These are phyloP conservation scores for Corydoras sp. DNA, from an alignment of 2,113 vertebrate species.

Conservation along the genomic window DNA sequence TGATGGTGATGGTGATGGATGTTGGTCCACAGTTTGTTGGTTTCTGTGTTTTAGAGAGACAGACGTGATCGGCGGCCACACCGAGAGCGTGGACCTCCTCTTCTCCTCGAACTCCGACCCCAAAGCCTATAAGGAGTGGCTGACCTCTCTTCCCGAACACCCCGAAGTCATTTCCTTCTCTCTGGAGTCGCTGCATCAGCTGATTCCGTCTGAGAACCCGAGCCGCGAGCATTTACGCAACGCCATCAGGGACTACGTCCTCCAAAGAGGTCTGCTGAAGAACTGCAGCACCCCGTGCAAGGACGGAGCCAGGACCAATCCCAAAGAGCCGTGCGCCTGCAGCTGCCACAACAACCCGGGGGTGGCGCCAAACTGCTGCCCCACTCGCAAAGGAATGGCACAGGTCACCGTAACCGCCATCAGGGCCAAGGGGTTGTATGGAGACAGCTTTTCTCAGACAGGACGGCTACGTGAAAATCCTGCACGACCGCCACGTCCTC, in stretches of 20 bases:
- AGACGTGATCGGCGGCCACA: conserved; percentile 43
- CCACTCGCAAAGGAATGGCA: conserved; percentile 50
- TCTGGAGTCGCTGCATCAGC: conserved; percentile 54
- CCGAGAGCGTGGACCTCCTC: conserved; percentile 46
- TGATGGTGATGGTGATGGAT: too few species aligned
- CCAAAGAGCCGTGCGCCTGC: conserved; percentile 51
- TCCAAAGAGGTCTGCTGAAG: conserved; percentile 40
- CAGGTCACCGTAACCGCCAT: conserved; percentile 45
- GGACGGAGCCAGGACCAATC: conserved; percentile 25
- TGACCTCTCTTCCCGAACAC: conserved; percentile 36
- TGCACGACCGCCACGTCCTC: neutral
- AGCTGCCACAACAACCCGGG: conserved; percentile 33
- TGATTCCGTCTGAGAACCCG: conserved; percentile 32
- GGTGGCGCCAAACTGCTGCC: conserved; percentile 56
- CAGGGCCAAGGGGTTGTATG: conserved; percentile 45
- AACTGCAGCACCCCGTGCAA: conserved; percentile 54
- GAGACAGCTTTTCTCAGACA: conserved; percentile 35
- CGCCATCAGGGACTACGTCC: conserved; percentile 58
- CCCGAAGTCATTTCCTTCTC: conserved; percentile 55
- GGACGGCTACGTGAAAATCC: conserved; percentile 39
- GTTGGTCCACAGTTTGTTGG: too few species aligned
- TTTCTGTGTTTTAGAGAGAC: conserved; percentile 17
- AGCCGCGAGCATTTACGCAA: conserved; percentile 39
- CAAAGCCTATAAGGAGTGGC: conserved; percentile 51
- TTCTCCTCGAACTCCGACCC: conserved; percentile 43